Conservation (phyloP, 1,140 invertebrate species). For the Sarcophaga peregrina region DNA sequence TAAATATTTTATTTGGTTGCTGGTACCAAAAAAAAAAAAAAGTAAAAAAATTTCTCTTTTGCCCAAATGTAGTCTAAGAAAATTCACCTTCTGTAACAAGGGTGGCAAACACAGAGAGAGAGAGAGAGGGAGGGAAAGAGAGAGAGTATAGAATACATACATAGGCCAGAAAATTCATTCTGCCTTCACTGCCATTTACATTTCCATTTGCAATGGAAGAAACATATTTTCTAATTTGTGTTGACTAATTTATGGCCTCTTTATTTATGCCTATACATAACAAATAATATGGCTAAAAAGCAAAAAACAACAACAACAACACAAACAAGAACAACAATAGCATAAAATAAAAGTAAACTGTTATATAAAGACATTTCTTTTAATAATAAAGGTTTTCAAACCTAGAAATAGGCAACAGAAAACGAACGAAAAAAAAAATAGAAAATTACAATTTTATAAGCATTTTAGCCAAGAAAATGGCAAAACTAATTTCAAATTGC, state of each 20-base stretch:
- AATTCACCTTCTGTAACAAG: no score
- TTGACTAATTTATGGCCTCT: constrained; percentile 40
- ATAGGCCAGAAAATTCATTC: no score
- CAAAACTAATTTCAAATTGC: constrained; percentile 35
- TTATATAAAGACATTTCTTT: constrained; percentile 34
- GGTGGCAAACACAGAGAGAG: no score
- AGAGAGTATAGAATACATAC: no score
- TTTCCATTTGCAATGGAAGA: constrained; percentile 32
- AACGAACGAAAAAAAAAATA: background rate
- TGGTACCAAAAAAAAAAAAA: no score
- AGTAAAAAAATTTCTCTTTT: no score
- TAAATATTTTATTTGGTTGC: background rate
- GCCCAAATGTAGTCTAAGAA: no score
- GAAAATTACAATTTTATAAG: constrained; percentile 40
- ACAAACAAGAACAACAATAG: no score
- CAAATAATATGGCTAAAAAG: background rate
- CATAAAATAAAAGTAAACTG: no score
- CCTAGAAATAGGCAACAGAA: background rate
- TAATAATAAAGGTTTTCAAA: constrained; percentile 23
- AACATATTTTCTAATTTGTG: constrained; percentile 42
- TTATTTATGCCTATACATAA: constrained; percentile 35
- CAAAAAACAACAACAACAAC: background rate
- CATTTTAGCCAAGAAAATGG: constrained; percentile 13
- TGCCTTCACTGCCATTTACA: background rate
- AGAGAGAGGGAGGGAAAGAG: no score